These are phyloP conservation scores for Rattus rattus DNA, from an alignment of 2,113 vertebrate genomes.

Conservation along the genomic window DNA sequence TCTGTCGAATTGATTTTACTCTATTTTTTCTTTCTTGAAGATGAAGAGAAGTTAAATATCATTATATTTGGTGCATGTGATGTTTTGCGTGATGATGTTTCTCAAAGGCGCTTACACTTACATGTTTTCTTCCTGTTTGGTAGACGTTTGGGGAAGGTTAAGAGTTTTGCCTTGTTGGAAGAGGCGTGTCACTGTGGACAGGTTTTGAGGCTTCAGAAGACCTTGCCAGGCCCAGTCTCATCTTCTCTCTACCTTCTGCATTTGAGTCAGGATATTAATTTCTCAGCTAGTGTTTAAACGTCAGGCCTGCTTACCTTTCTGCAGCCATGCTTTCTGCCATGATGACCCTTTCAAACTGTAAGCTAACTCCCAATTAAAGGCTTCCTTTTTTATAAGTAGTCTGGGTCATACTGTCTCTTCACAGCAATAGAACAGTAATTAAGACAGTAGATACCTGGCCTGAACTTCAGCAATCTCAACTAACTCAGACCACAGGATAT, in stretches of 20 bases:
- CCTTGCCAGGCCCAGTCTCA: neutral
- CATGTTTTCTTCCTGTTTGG: neutral
- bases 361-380: neutral
- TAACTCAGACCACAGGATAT: too few relatives aligned
- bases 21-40: neutral
- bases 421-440: neutral
- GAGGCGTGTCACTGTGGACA: neutral
- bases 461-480: neutral
- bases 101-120: neutral
- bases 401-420: neutral
- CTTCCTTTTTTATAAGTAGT: neutral
- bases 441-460: neutral
- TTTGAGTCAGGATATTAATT: neutral
- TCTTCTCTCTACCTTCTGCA: too few relatives aligned
- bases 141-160: neutral
- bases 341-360: too few relatives aligned
- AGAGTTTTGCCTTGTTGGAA: neutral
- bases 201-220: neutral
- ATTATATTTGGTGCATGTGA: neutral
- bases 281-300: neutral
- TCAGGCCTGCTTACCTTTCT: neutral
- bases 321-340: neutral
- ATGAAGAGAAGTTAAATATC: neutral
- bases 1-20: neutral
- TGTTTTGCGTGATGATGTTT: neutral